These are phyloP conservation scores for Pitta sordida DNA, from an alignment of 2,113 vertebrate species.

Conservation along the genomic window DNA sequence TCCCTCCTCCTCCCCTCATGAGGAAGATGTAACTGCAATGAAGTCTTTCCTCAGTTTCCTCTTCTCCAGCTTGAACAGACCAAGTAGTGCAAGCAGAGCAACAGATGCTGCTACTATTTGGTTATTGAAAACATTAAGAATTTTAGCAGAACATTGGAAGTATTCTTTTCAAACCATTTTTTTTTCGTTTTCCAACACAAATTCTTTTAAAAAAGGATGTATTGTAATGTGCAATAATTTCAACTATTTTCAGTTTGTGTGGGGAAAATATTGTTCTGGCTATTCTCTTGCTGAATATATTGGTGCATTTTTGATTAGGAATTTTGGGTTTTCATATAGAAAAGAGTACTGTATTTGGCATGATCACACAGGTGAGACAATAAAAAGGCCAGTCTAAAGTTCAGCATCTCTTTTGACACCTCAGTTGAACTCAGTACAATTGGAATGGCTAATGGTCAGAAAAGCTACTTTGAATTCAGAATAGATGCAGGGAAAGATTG, in stretches of 20 bases:
- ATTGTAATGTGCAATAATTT: not conserved
- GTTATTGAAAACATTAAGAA: not conserved
- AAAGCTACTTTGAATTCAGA: not conserved
- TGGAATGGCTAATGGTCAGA: not conserved
- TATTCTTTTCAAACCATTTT: not conserved
- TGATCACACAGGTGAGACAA: not conserved
- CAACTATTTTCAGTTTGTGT: not conserved
- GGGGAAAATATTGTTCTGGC: not conserved
- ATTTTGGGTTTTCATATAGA: not conserved
- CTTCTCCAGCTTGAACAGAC: not conserved
- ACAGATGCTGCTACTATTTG: not conserved
- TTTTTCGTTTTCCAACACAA: not conserved
- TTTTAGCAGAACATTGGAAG: not conserved
- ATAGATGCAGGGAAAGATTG: not conserved
- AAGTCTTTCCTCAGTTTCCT: not conserved
- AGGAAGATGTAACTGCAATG: too few species aligned
- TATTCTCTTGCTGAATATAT: not conserved
- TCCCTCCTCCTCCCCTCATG: too few species aligned
- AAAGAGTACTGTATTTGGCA: not conserved
- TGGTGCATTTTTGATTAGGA: not conserved
- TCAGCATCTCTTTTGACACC: not conserved
- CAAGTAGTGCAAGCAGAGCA: not conserved
- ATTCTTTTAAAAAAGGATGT: not conserved
- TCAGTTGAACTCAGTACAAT: not conserved
- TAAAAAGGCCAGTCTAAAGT: not conserved